Conservation (phyloP, 2,113 vertebrate species). For the Lates calcarifer region DNA sequence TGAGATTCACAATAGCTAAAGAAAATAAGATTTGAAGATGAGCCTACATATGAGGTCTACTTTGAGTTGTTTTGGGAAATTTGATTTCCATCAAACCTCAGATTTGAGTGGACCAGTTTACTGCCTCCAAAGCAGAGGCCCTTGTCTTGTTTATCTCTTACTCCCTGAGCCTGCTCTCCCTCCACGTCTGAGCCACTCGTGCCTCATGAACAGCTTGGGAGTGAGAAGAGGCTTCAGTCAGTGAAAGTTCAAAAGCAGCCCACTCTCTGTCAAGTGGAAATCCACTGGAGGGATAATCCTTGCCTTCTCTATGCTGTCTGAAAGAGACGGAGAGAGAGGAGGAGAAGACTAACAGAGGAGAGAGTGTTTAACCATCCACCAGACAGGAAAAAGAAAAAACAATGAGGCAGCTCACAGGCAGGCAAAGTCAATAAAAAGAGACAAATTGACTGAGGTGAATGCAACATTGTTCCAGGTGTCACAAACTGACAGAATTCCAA, state of each 20-base stretch:
- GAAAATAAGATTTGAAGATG: no score
- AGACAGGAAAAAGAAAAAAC: constrained; percentile 18
- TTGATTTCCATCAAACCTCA: neutral
- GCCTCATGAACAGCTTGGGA: constrained; percentile 27
- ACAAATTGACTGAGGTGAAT: neutral
- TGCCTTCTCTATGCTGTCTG: constrained; percentile 23
- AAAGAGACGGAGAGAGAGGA: constrained; percentile 31
- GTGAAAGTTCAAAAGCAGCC: constrained; percentile 61
- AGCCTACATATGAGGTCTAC: neutral
- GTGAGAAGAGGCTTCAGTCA: constrained; percentile 43
- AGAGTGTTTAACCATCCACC: constrained; percentile 4
- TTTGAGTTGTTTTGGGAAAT: neutral
- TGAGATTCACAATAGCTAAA: no score
- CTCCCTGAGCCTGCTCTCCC: neutral
- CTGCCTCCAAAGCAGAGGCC: neutral
- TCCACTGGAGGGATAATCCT: constrained; percentile 63
- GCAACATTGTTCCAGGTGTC: neutral
- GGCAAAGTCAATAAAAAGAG: constrained; percentile 13
- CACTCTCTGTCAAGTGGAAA: constrained; percentile 62
- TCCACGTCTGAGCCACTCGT: constrained; percentile 27
- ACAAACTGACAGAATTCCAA: neutral
- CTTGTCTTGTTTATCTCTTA: constrained; percentile 7
- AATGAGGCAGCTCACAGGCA: constrained; percentile 20
- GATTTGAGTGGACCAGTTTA: neutral
- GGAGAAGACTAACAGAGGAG: neutral